Evolutionary conservation across 2,888 invertebrate species (phyloP).

Genomic region (Heliconius ismenius): DNA sequence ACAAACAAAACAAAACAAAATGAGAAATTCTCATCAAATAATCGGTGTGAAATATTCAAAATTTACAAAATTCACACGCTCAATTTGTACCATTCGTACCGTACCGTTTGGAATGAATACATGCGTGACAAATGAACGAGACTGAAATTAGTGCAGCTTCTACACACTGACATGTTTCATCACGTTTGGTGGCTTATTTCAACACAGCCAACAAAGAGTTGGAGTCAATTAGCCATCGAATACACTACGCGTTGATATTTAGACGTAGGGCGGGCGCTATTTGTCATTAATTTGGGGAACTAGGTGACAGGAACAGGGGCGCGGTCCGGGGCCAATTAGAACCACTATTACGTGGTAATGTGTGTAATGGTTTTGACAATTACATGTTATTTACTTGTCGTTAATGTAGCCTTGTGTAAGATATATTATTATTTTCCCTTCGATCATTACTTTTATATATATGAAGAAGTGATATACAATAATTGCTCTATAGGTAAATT

Average conservation of each 20-base stretch:
- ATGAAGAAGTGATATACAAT: not conserved
- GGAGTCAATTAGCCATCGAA: slow-evolving; percentile 77
- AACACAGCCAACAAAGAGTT: slow-evolving; percentile 67
- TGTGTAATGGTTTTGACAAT: slow-evolving; percentile 42
- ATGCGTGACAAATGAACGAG: slow-evolving; percentile 32
- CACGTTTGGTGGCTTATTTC: slow-evolving; percentile 64
- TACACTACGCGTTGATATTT: slow-evolving; percentile 69
- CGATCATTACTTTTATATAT: not conserved
- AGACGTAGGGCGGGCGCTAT: slow-evolving; percentile 63
- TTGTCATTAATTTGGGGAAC: slow-evolving; percentile 80
- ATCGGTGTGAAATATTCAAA: not conserved
- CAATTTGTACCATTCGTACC: slow-evolving; percentile 23
- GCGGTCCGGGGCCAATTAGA: slow-evolving; percentile 74
- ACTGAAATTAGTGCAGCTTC: slow-evolving; percentile 27
- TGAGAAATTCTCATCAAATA: not conserved
- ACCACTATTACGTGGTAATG: slow-evolving; percentile 55
- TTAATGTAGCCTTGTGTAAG: slow-evolving; percentile 8
- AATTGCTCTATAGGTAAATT: not conserved
- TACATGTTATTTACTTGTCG: slow-evolving; percentile 24
- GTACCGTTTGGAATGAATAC: slow-evolving; percentile 24
- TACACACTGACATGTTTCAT: slow-evolving; percentile 46
- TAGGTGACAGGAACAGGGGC: slow-evolving; percentile 76
- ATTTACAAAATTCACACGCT: not conserved
- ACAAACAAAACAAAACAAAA: too few species aligned
- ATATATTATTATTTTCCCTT: slow-evolving; percentile 11